Base-by-base conservation (phyloP, 1,140 invertebrate genomes). In the Aphaenogaster rudis region DNA sequence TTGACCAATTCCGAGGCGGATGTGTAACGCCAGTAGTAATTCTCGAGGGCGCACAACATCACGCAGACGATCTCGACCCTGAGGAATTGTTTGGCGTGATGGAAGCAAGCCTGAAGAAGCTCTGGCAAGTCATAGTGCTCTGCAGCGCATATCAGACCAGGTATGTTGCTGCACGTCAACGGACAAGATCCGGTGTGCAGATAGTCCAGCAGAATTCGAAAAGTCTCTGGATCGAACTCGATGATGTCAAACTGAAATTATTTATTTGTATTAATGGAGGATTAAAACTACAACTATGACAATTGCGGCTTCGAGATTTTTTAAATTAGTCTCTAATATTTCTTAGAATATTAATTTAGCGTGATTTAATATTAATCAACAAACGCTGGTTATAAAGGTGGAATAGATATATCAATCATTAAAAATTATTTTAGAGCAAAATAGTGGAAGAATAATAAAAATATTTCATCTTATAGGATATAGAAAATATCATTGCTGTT, bases 1-100 rank as follows among this genome's bases (percentile, higher is more conserved):
- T 99, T 99, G 72, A 99, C 98, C 88, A 99, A 95, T 94, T 99
- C 98, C 3, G 98, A 98, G 52, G 98, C 98, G 63, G 98, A 99
- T 42, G 98, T 99, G 94, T 99, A 99, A 64, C 98, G 96, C 98
- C 98, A 99, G 94, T 98, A 99, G 94, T 99, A 99, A 94, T 99
- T 99, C 94, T 99, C 98, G 90, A 99, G 96, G 36, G 98, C 98
- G 95, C 98, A 98, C 39, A 99, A 96, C 98, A 99, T 99, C 69
- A 97, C 97, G 95, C 98, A 99, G 11, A 98, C 98, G 90, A 99
- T 98, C 95, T 99, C 98, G 92, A 99, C 98, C 76, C 98, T 96
- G 2, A 99, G 96, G 94, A 98, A 98, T 92, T 99, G 98, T 94
- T 99, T 99, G 77, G 98, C 98, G 92, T 99, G 98, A 94, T 99